These are phyloP conservation scores for Sphaerophoria rueppellii DNA, from an alignment of 2,888 invertebrate genomes.

Conservation along the genomic window DNA sequence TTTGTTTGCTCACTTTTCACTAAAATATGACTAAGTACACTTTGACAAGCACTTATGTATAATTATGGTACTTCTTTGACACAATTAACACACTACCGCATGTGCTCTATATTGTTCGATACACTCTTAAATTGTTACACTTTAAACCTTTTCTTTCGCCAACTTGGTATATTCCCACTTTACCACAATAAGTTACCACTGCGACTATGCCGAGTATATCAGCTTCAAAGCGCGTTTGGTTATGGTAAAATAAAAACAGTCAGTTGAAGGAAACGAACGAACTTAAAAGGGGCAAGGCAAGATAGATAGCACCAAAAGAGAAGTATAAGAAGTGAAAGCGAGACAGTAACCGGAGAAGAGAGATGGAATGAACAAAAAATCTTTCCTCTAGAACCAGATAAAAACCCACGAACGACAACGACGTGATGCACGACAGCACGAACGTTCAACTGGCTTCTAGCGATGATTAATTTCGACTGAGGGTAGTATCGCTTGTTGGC, in stretches of 20 bases:
- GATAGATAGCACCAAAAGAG: slow-evolving; percentile 28
- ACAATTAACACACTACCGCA: slow-evolving; percentile 37
- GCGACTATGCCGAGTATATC: slow-evolving; percentile 45
- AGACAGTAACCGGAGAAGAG: slow-evolving; percentile 29
- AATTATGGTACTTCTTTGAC: slow-evolving; percentile 19
- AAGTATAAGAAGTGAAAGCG: slow-evolving; percentile 3
- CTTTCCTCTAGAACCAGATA: slow-evolving; percentile 48
- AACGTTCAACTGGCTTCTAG: slow-evolving; percentile 59
- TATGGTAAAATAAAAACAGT: slow-evolving; percentile 28
- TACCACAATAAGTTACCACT: slow-evolving; percentile 58
- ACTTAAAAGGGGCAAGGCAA: slow-evolving; percentile 27
- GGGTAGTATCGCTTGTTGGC: slow-evolving; percentile 43
- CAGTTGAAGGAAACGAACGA: slow-evolving; percentile 21
- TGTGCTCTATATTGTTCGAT: slow-evolving; percentile 17
- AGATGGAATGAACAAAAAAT: slow-evolving; percentile 11
- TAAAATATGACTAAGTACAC: slow-evolving; percentile 21
- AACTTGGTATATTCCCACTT: slow-evolving; percentile 35
- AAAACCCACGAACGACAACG: slow-evolving; percentile 38
- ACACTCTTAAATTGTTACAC: slow-evolving; percentile 50
- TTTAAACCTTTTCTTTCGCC: slow-evolving; percentile 29
- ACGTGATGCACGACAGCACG: neutral
- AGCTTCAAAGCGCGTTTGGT: slow-evolving; percentile 55
- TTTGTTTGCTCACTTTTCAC: slow-evolving; percentile 38
- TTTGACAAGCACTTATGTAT: slow-evolving; percentile 28
- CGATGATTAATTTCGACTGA: slow-evolving; percentile 71